These are phyloP conservation scores for Stegodyphus mimosarum DNA, from an alignment of 1,140 invertebrate species.

Conservation along the genomic window DNA sequence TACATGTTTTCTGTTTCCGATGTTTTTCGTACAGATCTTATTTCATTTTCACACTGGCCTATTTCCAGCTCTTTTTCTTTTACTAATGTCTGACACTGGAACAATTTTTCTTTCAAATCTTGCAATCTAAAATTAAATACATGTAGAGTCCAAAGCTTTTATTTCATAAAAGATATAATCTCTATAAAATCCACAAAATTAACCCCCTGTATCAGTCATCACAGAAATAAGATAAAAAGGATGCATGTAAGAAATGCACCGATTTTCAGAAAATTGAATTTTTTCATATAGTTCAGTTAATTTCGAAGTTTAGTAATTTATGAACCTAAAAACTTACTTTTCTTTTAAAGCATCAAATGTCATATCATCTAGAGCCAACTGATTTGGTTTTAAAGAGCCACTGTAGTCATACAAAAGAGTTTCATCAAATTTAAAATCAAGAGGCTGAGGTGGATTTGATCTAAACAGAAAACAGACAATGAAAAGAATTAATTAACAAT, in stretches of 20 bases:
- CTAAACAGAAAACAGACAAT: constrained; percentile 67
- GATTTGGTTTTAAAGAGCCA: constrained; percentile 78
- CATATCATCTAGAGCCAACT: constrained; percentile 88
- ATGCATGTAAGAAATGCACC: too few relatives aligned
- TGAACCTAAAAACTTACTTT: constrained; percentile 61
- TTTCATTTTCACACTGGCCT: constrained; percentile 67
- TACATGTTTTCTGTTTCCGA: constrained; percentile 55
- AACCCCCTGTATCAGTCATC: too few relatives aligned
- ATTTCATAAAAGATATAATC: too few relatives aligned
- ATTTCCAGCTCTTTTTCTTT: constrained; percentile 67
- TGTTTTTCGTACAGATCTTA: constrained; percentile 63
- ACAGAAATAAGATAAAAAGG: too few relatives aligned
- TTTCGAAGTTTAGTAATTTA: too few relatives aligned
- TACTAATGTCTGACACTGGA: constrained; percentile 71
- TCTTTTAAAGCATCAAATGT: constrained; percentile 74
- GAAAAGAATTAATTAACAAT: neutral
- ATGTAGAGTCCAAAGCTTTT: too few relatives aligned
- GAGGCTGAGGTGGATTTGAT: constrained; percentile 78
- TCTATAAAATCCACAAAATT: too few relatives aligned
- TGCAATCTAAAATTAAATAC: constrained; percentile 70
- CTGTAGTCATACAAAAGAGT: constrained; percentile 77
- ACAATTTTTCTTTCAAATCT: constrained; percentile 79
- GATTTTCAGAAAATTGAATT: too few relatives aligned
- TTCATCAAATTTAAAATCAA: constrained; percentile 85
- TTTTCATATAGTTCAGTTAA: too few relatives aligned